These are phyloP conservation scores for Labroides dimidiatus DNA, from an alignment of 2,797 vertebrate genomes.

Conservation along the genomic window DNA sequence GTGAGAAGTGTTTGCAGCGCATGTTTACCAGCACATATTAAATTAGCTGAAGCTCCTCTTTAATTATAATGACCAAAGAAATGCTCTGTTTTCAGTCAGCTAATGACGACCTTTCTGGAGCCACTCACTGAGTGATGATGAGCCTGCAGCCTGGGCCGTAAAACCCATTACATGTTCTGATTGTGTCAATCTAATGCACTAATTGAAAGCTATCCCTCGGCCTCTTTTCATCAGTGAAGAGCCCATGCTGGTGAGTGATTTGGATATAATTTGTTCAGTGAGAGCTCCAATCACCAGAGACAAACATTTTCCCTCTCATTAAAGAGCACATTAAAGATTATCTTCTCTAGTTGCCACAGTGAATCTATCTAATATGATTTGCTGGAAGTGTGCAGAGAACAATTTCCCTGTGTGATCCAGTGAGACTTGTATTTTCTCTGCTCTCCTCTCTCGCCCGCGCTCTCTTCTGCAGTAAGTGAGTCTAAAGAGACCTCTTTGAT, in stretches of 20 bases:
- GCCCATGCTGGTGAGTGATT: slow-evolving; percentile 72
- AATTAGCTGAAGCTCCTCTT: slow-evolving; percentile 10
- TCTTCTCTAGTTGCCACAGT: slow-evolving; percentile 75
- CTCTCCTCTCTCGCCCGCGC: slow-evolving; percentile 55
- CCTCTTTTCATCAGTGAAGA: slow-evolving; percentile 75
- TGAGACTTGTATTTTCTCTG: slow-evolving; percentile 67
- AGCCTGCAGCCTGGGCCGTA: slow-evolving; percentile 54
- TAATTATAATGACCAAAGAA: not conserved
- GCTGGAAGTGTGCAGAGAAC: slow-evolving; percentile 71
- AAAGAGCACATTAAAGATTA: slow-evolving; percentile 81
- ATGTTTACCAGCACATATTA: slow-evolving; percentile 1
- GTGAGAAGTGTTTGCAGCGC: not conserved
- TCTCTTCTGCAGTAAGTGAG: slow-evolving; percentile 74
- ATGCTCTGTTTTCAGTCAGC: slow-evolving; percentile 12
- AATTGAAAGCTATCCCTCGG: slow-evolving; percentile 79
- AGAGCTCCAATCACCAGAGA: slow-evolving; percentile 81
- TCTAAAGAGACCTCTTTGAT: slow-evolving; percentile 84
- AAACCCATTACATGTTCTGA: slow-evolving; percentile 75
- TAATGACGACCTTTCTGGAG: slow-evolving; percentile 48
- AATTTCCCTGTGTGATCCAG: slow-evolving; percentile 77
- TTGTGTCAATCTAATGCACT: slow-evolving; percentile 75
- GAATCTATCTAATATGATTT: slow-evolving; percentile 81
- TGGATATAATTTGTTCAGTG: slow-evolving; percentile 79
- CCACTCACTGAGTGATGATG: slow-evolving; percentile 52
- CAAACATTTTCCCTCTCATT: slow-evolving; percentile 85